Evolutionary conservation across 2,797 vertebrate genomes (phyloP), one percentile per base, ranked within the genome.

Genomic region (Sebastes flavidus): DNA sequence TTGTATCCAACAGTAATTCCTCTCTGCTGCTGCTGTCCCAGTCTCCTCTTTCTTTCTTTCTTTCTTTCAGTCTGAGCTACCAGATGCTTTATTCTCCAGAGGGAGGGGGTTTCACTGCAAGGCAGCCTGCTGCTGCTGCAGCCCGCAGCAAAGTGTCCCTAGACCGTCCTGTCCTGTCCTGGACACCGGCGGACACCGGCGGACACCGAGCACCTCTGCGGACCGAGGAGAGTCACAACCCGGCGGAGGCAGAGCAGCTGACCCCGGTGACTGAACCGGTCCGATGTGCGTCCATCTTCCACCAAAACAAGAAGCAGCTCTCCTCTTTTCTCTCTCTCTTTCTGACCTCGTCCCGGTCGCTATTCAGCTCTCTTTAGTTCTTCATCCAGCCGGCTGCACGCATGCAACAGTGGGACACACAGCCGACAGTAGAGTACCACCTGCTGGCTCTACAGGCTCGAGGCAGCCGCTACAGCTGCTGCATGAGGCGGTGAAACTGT

Each of bases 71-170:
- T 88, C 79, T 66, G 59, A 63, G 72, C 81, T 58, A 65, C 70
- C 81, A 88, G 90, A 87, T 84, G 87, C 85, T 89, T 77, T 87
- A 75, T 78, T 86, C 42, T 46, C 85, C 77, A 14, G 72, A 18
- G 71, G 56, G 24, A 18, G 56, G 18, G 20, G 32, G n/a, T 46
- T 70, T 83, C 70, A 80, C 85, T 60, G 88, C 85, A 83, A 81
- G 76, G 63, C 75, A 75, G 46, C 80, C 73, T 22, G 77, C 76
- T 77, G 80, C 80, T 42, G 38, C 38, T 42, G 38, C 38, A 75
- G 38, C 80, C 73, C n/a, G 77, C 76, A 24, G 75, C 76, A 24
- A 63, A 79, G 78, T 62, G 38, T 42, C 38, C 38, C 38, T 16
- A 42, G 5, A 42, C 38, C 38, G 38, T 42, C 38, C 14, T 42